phyloP scores from a whole-genome alignment of 2,113 vertebrate species.

The Ciconia stormi region DNA sequence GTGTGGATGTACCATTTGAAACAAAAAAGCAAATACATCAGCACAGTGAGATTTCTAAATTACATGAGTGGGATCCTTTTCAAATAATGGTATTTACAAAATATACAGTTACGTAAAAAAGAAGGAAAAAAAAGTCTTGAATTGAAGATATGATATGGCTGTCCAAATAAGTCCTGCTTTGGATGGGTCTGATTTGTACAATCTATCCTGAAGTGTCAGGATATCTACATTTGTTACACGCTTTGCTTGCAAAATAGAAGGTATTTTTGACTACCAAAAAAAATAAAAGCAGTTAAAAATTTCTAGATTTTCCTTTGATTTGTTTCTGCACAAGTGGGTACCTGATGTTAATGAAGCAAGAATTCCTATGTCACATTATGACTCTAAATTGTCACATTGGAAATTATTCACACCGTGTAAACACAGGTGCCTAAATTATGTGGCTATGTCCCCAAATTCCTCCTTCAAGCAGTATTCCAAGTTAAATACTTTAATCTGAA shows the following conservation, averaged over 20 bases:
- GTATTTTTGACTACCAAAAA: neutral
- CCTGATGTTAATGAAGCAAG: neutral
- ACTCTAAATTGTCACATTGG: neutral
- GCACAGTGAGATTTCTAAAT: neutral
- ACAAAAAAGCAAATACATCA: neutral
- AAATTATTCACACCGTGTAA: neutral
- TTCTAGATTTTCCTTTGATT: neutral
- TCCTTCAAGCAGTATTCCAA: neutral
- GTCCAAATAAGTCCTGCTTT: neutral
- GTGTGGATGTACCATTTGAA: neutral
- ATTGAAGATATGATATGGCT: neutral
- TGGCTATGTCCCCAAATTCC: neutral
- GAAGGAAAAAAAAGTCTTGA: accelerated
- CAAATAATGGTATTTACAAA: neutral
- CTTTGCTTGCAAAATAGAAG: neutral
- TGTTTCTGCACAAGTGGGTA: neutral
- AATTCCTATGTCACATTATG: accelerated
- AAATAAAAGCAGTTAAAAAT: accelerated
- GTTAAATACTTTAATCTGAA: neutral
- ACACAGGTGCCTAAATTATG: neutral
- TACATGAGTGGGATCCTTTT: neutral
- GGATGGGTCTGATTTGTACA: neutral
- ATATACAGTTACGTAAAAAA: neutral
- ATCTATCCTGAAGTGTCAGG: neutral
- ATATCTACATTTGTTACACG: neutral